These are phyloP conservation scores for Andrena praecox DNA, from an alignment of 2,888 invertebrate genomes.

Conservation along the genomic window DNA sequence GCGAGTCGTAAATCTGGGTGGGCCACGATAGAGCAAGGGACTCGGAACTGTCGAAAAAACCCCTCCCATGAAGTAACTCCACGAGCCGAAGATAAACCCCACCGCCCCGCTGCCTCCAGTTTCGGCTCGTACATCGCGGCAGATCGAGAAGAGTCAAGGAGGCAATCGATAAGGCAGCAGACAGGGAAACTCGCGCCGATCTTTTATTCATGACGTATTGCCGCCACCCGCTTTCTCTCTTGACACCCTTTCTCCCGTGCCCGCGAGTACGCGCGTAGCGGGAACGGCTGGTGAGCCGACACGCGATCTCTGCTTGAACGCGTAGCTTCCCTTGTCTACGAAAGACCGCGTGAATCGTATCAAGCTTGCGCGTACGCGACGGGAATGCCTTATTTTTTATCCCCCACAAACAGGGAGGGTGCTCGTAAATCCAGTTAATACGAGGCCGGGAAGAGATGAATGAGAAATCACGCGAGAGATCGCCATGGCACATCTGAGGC, in stretches of 20 bases:
- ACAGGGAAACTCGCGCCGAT: constrained; percentile 41
- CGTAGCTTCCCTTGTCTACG: not conserved
- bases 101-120: constrained; percentile 1
- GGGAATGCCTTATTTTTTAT: constrained; percentile 20
- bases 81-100: constrained; percentile 22
- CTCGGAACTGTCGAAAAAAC: constrained; percentile 16
- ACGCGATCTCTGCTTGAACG: not conserved
- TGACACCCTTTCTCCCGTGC: constrained; percentile 12
- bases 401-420: constrained; percentile 5
- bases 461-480: constrained; percentile 41
- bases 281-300: not conserved
- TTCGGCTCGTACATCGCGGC: constrained; percentile 23
- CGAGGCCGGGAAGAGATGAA: constrained; percentile 19
- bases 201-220: constrained; percentile 63
- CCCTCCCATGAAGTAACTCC: constrained; percentile 28
- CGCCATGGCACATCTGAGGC: not conserved
- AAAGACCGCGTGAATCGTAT: not conserved
- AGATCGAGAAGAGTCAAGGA: constrained; percentile 45
- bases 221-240: constrained; percentile 35
- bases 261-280: not conserved
- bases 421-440: constrained; percentile 28
- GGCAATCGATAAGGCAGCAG: constrained; percentile 46
- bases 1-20: constrained; percentile 26
- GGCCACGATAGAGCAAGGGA: not conserved
- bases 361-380: constrained; percentile 14